Percentiles rank a stretch among this genome's conserved stretches.
These are phyloP conservation scores for Coenonympha glycerion DNA, from an alignment of 2,888 invertebrate genomes.

Conservation along the genomic window DNA sequence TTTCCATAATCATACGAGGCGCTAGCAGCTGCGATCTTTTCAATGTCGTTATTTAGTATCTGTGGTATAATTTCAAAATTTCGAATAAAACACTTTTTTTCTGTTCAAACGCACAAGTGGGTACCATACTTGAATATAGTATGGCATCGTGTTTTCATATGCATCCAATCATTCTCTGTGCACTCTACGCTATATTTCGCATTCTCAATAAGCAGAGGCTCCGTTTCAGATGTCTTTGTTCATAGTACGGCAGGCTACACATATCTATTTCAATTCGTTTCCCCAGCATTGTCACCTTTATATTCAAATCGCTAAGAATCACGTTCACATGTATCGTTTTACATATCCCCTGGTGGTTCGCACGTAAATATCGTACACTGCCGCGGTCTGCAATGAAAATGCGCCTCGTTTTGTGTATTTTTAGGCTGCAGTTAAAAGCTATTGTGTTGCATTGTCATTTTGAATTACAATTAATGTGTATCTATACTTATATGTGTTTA, in stretches of 20 bases:
- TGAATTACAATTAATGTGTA: slow-evolving; percentile 18
- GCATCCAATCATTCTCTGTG: slow-evolving; percentile 31
- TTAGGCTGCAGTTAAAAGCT: slow-evolving; percentile 27
- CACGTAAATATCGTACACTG: slow-evolving; percentile 27
- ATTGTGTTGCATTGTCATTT: slow-evolving; percentile 25
- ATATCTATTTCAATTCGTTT: slow-evolving; percentile 13
- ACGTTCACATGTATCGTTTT: slow-evolving; percentile 11
- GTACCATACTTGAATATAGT: slow-evolving; percentile 2
- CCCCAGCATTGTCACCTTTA: slow-evolving; percentile 18
- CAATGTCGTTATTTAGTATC: no score
- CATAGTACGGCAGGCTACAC: slow-evolving; percentile 20
- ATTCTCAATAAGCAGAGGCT: slow-evolving; percentile 45
- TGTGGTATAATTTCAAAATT: no score
- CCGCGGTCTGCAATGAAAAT: slow-evolving; percentile 27
- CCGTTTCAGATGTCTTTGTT: slow-evolving; percentile 37
- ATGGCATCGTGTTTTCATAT: slow-evolving; percentile 19
- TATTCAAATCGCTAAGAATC: slow-evolving; percentile 14
- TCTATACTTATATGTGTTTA: not conserved
- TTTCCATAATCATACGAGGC: no score
- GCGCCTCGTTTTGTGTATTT: slow-evolving; percentile 26
- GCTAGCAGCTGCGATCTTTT: no score
- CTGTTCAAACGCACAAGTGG: no score
- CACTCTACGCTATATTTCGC: slow-evolving; percentile 34
- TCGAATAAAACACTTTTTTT: no score
- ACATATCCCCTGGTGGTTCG: slow-evolving; percentile 22